Conservation (phyloP, 2,113 vertebrate species). For the Actenoides hombroni region DNA sequence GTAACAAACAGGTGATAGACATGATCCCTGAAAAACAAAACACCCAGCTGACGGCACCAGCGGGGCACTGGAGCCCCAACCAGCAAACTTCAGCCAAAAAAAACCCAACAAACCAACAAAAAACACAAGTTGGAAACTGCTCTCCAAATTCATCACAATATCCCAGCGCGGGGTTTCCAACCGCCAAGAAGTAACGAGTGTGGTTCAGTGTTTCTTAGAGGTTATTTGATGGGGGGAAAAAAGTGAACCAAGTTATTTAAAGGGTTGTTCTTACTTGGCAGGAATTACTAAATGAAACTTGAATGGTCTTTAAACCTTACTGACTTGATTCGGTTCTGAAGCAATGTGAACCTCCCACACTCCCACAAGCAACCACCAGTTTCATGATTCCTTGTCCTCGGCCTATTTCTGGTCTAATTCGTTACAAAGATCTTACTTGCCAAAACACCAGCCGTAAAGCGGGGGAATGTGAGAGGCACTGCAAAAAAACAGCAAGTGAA, state of each 20-base stretch:
- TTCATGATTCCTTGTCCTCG: background rate
- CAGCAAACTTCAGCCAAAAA: background rate
- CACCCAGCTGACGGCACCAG: background rate
- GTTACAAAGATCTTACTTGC: background rate
- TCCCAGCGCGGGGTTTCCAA: background rate
- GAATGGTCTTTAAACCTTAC: background rate
- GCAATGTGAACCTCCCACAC: background rate
- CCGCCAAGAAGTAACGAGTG: background rate
- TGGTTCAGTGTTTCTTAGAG: background rate
- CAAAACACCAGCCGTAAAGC: background rate
- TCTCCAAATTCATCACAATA: background rate
- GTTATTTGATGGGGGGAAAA: background rate
- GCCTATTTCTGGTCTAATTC: background rate
- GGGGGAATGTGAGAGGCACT: background rate
- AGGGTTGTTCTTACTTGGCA: background rate
- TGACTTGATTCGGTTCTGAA: background rate
- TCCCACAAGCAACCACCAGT: background rate
- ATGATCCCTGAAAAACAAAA: constrained; percentile 54
- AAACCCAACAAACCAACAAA: background rate
- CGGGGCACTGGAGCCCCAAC: background rate
- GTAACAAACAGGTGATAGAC: constrained; percentile 20
- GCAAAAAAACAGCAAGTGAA: background rate
- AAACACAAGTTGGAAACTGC: background rate
- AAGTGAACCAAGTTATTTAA: background rate
- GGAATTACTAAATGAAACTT: background rate